Base-by-base conservation (phyloP, 2,888 invertebrate species). In the Phengaris arion region DNA sequence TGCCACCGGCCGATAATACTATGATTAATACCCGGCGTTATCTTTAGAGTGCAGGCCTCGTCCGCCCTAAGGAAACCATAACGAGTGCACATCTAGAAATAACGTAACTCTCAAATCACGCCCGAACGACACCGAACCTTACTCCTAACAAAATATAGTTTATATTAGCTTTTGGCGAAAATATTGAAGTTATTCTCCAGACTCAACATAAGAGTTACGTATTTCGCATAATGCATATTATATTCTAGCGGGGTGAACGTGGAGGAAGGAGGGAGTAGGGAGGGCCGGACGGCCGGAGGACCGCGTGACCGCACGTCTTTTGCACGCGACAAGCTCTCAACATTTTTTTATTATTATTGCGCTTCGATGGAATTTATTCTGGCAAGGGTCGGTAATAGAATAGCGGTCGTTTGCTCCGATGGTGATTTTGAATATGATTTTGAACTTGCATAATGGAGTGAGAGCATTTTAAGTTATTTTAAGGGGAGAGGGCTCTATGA, bases 191-290 rank as follows among this genome's bases (percentile, higher is more conserved):
- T 91, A 90, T 91, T 89, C 90, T 86, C 85, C 82, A 84, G 87
- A 86, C 84, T 87, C 85, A 84, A 87, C 89, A 89, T 88, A 90
- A 91, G 92, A 93, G 92, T 92, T 91, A 92, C 92, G 92, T 92
- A 93, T 93, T 92, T 93, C 93, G 93, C 93, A 93, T 93, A 93
- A 93, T 93, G 93, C 93, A 93, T 93, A 91, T 91, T 92, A 92
- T 92, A 92, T 92, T 91, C 88, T 86, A 81, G 85, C 82, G 79
- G 76, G 81, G 80, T 79, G 77, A 78, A 76, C 74, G 75, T 76
- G 75, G 78, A 80, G 81, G 81, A 45, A 45, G 81, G 82, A 79
- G 79, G 79, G 79, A 74, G 77, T 76, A 68, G 74, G 48, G 76
- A 76, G 76, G 74, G 74, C 78, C 79, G 77, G 75, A 78, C 78